These are phyloP conservation scores for Aleiodes leptofemur DNA, from an alignment of 2,888 invertebrate genomes.

Conservation along the genomic window DNA sequence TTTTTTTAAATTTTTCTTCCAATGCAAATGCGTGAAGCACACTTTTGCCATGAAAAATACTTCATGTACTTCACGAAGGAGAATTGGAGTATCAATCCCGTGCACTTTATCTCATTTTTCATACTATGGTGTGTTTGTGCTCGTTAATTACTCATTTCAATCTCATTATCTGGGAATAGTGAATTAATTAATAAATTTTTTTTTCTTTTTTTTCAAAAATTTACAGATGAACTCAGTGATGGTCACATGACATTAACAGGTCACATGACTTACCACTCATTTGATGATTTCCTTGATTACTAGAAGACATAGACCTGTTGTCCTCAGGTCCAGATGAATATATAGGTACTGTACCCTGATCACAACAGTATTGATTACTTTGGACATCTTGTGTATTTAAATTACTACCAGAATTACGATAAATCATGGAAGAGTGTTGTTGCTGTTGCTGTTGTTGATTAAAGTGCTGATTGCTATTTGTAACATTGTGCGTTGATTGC, in stretches of 20 bases:
- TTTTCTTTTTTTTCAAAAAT: slow-evolving; percentile 4
- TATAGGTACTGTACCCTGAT: slow-evolving; percentile 77
- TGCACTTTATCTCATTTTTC: slow-evolving; percentile 4
- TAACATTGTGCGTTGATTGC: slow-evolving; percentile 77
- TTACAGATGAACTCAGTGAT: slow-evolving; percentile 68
- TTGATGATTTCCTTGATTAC: slow-evolving; percentile 75
- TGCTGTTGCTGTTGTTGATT: slow-evolving; percentile 40
- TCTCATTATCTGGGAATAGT: slow-evolving; percentile 5
- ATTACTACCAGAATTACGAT: slow-evolving; percentile 74
- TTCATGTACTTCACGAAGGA: slow-evolving; percentile 13
- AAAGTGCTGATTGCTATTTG: slow-evolving; percentile 69
- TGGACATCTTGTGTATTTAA: slow-evolving; percentile 76
- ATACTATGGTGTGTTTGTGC: no score
- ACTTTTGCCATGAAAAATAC: no score
- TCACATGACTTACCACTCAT: slow-evolving; percentile 76
- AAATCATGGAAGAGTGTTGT: slow-evolving; percentile 74
- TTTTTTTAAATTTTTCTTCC: no score
- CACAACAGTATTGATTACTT: slow-evolving; percentile 79
- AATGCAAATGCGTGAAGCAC: no score
- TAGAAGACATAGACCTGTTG: slow-evolving; percentile 70
- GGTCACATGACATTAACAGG: slow-evolving; percentile 75
- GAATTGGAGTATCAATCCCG: slow-evolving; percentile 40
- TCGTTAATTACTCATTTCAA: no score
- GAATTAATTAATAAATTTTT: not conserved
- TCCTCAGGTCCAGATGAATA: slow-evolving; percentile 73